phyloP scores from a whole-genome alignment of 2,797 vertebrate species.

The Phrynocephalus guinanensis region DNA sequence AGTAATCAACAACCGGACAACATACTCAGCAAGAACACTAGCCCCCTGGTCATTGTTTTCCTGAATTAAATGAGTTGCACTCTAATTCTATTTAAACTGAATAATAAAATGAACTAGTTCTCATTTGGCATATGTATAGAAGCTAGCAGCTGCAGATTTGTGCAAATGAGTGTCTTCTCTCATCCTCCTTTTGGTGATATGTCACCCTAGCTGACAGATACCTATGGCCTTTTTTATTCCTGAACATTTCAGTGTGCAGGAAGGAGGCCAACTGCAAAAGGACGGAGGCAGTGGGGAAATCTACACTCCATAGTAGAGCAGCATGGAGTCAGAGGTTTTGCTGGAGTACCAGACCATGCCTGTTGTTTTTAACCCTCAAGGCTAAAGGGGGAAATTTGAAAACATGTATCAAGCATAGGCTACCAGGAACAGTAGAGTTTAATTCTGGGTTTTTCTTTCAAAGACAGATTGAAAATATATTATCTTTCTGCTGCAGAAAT shows the following conservation, averaged over 20 bases:
- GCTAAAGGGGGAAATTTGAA: neutral
- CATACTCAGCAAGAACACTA: no score
- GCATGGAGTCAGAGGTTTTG: neutral
- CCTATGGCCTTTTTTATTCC: neutral
- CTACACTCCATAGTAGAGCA: neutral
- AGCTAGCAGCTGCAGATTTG: no score
- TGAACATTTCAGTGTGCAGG: neutral
- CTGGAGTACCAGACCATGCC: neutral
- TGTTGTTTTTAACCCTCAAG: neutral
- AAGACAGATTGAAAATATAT: neutral
- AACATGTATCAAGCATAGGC: neutral
- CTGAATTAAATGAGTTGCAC: no score
- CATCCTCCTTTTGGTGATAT: no score
- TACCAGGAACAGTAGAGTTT: neutral
- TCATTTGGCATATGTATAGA: no score
- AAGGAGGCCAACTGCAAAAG: neutral
- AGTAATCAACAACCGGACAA: no score
- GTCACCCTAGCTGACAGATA: no score
- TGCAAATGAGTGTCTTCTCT: no score
- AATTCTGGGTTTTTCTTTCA: neutral
- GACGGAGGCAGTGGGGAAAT: neutral
- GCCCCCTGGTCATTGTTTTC: no score
- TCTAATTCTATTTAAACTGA: no score
- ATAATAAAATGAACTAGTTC: no score
- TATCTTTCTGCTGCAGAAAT: neutral